Percentiles rank a stretch among this genome's conserved stretches.
Evolutionary conservation across 2,113 vertebrate genomes (phyloP).

Genomic region (Rafetus swinhoei): DNA sequence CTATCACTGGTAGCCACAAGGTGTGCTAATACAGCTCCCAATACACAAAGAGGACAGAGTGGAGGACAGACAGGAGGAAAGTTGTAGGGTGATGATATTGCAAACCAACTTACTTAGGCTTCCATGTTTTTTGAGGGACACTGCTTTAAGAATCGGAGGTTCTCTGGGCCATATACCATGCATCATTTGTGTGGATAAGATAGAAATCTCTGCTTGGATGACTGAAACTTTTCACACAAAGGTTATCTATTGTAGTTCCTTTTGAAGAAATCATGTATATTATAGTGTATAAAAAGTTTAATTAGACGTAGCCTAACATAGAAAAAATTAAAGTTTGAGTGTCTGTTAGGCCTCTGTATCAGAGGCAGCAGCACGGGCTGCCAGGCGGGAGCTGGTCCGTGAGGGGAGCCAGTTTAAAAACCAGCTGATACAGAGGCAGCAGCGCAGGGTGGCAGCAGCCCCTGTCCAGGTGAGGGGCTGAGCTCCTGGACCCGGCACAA

Average conservation of each 20-base stretch:
- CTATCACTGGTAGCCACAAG: rapidly evolving
- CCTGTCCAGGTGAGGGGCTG: too few species aligned
- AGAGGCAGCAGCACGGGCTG: too few species aligned
- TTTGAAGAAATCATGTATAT: neutral
- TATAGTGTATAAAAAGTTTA: neutral
- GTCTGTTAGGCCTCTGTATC: too few species aligned
- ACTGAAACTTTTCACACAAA: neutral
- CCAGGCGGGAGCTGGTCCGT: too few species aligned
- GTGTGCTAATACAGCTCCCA: neutral
- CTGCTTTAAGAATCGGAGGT: rapidly evolving
- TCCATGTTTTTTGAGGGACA: too few species aligned
- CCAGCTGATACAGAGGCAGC: too few species aligned
- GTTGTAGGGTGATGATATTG: neutral
- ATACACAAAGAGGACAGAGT: neutral
- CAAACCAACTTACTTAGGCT: neutral
- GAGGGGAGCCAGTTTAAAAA: too few species aligned
- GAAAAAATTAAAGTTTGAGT: neutral
- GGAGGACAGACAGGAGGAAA: neutral
- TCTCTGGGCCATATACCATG: neutral
- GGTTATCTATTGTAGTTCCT: neutral
- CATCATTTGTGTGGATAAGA: neutral
- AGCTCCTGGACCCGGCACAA: too few species aligned
- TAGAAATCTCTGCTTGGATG: too few species aligned
- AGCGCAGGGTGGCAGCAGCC: too few species aligned
- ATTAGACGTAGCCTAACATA: neutral